Evolutionary conservation across 2,113 vertebrate genomes (phyloP).

Genomic region (Ceratotherium simum): DNA sequence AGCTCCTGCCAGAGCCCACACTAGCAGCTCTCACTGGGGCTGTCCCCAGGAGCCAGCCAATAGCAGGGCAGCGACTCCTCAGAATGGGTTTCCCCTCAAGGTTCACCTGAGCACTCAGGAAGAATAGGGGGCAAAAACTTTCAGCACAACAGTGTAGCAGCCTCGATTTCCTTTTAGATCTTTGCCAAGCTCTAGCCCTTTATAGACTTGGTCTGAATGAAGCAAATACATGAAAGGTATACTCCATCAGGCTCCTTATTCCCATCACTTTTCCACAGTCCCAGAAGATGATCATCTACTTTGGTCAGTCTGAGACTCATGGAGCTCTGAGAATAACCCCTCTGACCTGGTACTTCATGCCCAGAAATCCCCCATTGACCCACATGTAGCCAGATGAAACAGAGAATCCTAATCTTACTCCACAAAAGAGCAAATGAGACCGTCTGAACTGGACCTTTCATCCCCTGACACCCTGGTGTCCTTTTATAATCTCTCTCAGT

Average conservation of each 20-base stretch:
- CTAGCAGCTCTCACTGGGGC: background rate
- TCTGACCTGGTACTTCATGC: background rate
- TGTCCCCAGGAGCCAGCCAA: slow-evolving; percentile 19
- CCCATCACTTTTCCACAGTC: background rate
- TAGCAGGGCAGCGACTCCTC: background rate
- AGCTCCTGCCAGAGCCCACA: background rate
- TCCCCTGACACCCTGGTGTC: background rate
- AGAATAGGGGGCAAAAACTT: background rate
- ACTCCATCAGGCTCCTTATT: background rate
- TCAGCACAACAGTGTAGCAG: background rate
- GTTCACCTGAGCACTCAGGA: background rate
- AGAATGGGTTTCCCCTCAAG: background rate
- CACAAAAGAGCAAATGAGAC: background rate
- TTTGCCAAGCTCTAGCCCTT: background rate
- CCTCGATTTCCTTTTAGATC: background rate
- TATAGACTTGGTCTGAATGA: background rate
- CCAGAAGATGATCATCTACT: background rate
- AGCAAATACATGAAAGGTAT: background rate
- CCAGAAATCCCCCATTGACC: background rate
- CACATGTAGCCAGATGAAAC: background rate
- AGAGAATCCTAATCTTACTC: background rate
- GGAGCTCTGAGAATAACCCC: background rate
- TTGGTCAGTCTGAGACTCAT: background rate
- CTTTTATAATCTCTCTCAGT: background rate
- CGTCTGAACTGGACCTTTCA: background rate